Base-by-base conservation (phyloP, 64 coral and sea anemone genomes). In the Acropora tenuis region DNA sequence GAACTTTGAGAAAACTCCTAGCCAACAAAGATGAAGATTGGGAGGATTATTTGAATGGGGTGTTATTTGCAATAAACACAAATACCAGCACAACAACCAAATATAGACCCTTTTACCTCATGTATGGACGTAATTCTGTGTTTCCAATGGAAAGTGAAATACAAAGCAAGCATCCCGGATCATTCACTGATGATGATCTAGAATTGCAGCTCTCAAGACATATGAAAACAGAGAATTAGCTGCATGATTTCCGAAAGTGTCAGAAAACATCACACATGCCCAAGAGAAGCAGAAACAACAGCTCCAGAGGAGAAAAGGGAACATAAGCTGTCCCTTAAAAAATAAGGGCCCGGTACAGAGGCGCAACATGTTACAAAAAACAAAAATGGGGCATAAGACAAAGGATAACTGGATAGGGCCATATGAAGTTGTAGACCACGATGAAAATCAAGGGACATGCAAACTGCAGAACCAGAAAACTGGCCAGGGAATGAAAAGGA, bases 361-460 rank as follows among this genome's bases (percentile, higher is more conserved):
- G 4, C 57, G 92, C 48, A 93, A 93, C 71, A 93, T 93, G 92
- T 50, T 93, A 9, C 92, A 89, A 60, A 88, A 93, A 88, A 93
- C 86, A 20, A 93, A 93, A 50, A 88, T 69, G 65, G 85, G 85
- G 1, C 66, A 93, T 41, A 93, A 93, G 85, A 89, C 89, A 79
- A 42, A 90, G 50, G 93, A 94, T 78, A 67, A 84, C 61, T 90
- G 93, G 87, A 65, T 78, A 77, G 87, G 87, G 7, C 93, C 93
- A 69, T 94, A 90, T 77, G 45, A 75, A 45, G 19, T 94, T 0
- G 43, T n/a, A 19, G 88, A 80, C 52, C 52, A 0, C 0, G 0
- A 55, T 55, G 52, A 55, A 55, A 55, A 55, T 55, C 8, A 10
- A 41, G 52, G 52, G 72, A 41, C 72, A 41, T 74, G 72, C 52